Evolutionary conservation across 1,140 invertebrate genomes (phyloP).

Genomic region (Halyomorpha halys): DNA sequence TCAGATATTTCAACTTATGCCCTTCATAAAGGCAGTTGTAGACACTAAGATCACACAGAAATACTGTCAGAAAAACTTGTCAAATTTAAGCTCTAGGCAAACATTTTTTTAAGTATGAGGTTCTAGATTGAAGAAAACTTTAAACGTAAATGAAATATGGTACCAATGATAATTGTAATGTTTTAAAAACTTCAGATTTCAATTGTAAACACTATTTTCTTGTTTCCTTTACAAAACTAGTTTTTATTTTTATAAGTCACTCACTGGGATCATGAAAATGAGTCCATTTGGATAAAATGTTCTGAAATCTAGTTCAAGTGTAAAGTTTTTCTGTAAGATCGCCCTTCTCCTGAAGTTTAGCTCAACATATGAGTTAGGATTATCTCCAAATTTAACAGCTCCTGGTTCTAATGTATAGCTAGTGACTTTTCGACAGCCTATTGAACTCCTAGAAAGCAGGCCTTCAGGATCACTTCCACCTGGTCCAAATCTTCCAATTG

Average conservation of each 20-base stretch:
- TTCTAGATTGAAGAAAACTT: too few species aligned
- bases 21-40: too few species aligned
- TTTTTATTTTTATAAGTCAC: not conserved
- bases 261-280: constrained; percentile 62
- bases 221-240: too few species aligned
- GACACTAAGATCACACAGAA: too few species aligned
- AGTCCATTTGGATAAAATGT: constrained; percentile 78
- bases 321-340: constrained; percentile 59
- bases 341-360: constrained; percentile 50
- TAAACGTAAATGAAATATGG: too few species aligned
- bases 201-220: too few species aligned
- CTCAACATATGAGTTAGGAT: constrained; percentile 60
- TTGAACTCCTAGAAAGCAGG: constrained; percentile 29
- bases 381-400: constrained; percentile 78
- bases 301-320: constrained; percentile 68
- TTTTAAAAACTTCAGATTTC: too few species aligned
- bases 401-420: constrained; percentile 66
- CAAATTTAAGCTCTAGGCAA: too few species aligned
- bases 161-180: too few species aligned
- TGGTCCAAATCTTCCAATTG: constrained; percentile 56
- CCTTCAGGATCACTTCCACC: constrained; percentile 4
- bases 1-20: too few species aligned
- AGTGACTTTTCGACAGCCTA: constrained; percentile 48
- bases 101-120: too few species aligned
- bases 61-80: too few species aligned